phyloP scores from a whole-genome alignment of 2,113 vertebrate genomes.

The Ranitomeya imitator region DNA sequence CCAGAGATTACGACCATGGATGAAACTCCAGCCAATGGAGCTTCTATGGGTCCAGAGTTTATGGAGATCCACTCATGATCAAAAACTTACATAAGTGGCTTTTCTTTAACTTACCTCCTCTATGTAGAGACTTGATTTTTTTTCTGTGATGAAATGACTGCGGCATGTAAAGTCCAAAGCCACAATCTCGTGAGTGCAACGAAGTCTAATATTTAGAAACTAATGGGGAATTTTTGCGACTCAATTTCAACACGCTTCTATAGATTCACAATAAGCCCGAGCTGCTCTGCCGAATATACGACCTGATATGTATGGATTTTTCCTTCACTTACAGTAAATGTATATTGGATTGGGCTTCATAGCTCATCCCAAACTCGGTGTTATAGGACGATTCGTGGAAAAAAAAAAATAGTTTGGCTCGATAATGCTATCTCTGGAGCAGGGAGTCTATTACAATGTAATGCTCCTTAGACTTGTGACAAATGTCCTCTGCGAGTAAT shows the following conservation, averaged over 20 bases:
- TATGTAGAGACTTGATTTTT: not conserved
- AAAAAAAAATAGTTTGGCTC: not conserved
- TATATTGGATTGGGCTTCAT: conserved; percentile 15
- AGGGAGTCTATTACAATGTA: conserved; percentile 19
- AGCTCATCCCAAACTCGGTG: not conserved
- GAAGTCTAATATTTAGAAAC: not conserved
- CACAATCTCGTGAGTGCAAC: not conserved
- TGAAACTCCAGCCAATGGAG: too few species aligned
- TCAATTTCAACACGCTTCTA: not conserved
- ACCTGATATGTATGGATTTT: conserved; percentile 41
- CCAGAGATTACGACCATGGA: too few species aligned
- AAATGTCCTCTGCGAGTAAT: conserved; percentile 5
- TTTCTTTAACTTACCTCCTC: not conserved
- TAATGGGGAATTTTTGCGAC: not conserved
- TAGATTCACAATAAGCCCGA: not conserved
- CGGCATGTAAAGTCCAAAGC: not conserved
- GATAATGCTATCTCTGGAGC: not conserved
- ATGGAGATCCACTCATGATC: too few species aligned
- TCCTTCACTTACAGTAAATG: conserved; percentile 34
- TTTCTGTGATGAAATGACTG: not conserved
- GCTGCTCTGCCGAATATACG: not conserved
- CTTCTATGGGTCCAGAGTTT: too few species aligned
- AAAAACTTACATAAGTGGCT: too few species aligned
- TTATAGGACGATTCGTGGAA: not conserved
- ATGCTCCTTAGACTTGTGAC: conserved; percentile 7